Base-by-base conservation (phyloP, 1,140 invertebrate species). In the Drosophila tani region DNA sequence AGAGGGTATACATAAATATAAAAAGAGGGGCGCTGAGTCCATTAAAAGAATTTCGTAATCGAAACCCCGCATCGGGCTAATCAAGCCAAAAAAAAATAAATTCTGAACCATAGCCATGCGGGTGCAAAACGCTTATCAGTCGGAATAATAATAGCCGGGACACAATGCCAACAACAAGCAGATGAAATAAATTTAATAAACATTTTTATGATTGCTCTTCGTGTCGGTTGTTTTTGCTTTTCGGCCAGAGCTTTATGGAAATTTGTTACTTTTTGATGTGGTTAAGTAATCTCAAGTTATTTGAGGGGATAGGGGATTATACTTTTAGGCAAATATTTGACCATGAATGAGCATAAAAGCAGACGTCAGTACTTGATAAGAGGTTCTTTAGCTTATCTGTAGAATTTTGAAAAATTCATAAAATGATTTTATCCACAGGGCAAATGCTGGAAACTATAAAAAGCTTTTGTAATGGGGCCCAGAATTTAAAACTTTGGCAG, bases 21-120 rank as follows among this genome's bases (percentile, higher is more conserved):
- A 24, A 43, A 40, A 11, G 50, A n/a, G 46, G 40, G 49, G 69
- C 56, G 21, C 47, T 58, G 47, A 49, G 75, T 78, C 75, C 64
- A 78, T 77, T 78, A 78, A 77, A 77, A 77, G 75, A 77, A 78
- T 78, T 78, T 78, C 74, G 64, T 78, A 78, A 77, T 77, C 69
- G 53, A 71, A 71, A 73, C 71, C 69, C 63, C 75, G 63, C 75
- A 77, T 60, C 56, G 64, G 57, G 74, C 74, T 76, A 77, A 78
- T 78, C 75, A 78, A 78, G 64, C 56, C 24, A 59, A 56, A 56
- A 56, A 56, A 35, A 71, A 56, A 77, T 56, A 29, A 29, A 58
- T 56, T 53, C 55, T 46, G 49, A 53, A 56, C 29, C 41, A 77
- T 40, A 66, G 35, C 50, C 51, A 76, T 76, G 74, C 74, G 75